These are phyloP conservation scores for Myodes glareolus DNA, from an alignment of 2,113 vertebrate species.

Conservation along the genomic window DNA sequence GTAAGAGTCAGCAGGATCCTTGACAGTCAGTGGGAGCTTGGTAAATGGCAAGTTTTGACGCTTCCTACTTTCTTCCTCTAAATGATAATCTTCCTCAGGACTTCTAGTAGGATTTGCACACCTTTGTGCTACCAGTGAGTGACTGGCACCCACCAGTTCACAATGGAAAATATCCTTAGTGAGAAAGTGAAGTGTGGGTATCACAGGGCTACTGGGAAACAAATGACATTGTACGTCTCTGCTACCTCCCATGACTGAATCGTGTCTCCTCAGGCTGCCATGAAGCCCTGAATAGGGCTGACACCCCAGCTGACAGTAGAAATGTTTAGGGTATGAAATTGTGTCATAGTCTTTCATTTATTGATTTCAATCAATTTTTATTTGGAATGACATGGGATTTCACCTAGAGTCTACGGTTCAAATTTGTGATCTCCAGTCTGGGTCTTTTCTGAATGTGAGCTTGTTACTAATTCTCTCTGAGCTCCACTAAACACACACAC, in stretches of 20 bases:
- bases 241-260: background rate
- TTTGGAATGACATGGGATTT: background rate
- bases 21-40: no score
- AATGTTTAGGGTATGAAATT: background rate
- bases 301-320: rapidly evolving
- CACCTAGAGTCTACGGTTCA: background rate
- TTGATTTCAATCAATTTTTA: background rate
- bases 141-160: background rate
- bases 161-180: slow-evolving; percentile 36
- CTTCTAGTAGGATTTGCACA: background rate
- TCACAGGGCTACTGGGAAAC: slow-evolving; percentile 40
- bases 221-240: background rate
- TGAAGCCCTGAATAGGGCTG: background rate
- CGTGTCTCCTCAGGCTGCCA: background rate
- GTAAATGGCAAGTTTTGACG: background rate
- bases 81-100: background rate
- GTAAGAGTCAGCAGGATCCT: background rate
- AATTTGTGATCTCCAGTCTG: background rate
- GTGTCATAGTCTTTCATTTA: background rate
- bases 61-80: background rate
- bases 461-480: background rate
- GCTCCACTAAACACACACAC: no score
- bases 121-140: background rate
- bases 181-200: slow-evolving; percentile 57
- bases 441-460: background rate